Evolutionary conservation across 2,888 invertebrate species (phyloP), one percentile per base, ranked within the genome.

Genomic region (Drosophila ochracea): DNA sequence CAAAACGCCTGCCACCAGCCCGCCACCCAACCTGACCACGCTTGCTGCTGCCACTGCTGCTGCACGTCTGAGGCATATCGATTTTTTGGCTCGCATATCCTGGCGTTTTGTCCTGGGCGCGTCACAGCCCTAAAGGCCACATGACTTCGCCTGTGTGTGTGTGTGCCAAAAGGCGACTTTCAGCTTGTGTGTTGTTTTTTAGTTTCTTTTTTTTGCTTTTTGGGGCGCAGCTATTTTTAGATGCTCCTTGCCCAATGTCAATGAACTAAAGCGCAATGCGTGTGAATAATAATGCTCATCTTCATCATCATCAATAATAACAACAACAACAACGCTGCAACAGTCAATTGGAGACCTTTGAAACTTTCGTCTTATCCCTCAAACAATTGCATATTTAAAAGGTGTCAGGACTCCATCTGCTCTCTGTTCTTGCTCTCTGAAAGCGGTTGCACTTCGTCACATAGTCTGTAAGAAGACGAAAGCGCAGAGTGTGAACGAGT

Each of bases 31-130:
- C 41, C 37, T 37, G 54, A 52, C 43, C 50, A 16, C 19, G 21
- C 7, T 47, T 47, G 47, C 43, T 43, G 41, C n/a, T 41, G n/a
- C 21, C 11, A 13, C 43, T 43, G 43, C 41, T 47, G 82, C 75
- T 65, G 75, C 85, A 76, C 80, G 92, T 91, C 91, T 91, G 91
- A 91, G 84, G 81, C 88, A 84, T 91, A 91, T 91, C 84, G 91
- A 91, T 91, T 91, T 91, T 81, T 78, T 49, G 62, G 57, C 74
- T 75, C 67, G 73, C 74, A 68, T 64, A 58, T 65, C 57, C 69
- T 75, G 70, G 43, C 59, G 41, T 50, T 82, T 65, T 83, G 68
- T 83, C 70, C 75, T 75, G 69, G 78, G 80, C 81, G 69, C 78
- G 64, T 70, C 80, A 64, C 53, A 63, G 60, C 59, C 57, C 60